phyloP scores from a whole-genome alignment of 2,888 invertebrate genomes.

The Capitulum mitella region DNA sequence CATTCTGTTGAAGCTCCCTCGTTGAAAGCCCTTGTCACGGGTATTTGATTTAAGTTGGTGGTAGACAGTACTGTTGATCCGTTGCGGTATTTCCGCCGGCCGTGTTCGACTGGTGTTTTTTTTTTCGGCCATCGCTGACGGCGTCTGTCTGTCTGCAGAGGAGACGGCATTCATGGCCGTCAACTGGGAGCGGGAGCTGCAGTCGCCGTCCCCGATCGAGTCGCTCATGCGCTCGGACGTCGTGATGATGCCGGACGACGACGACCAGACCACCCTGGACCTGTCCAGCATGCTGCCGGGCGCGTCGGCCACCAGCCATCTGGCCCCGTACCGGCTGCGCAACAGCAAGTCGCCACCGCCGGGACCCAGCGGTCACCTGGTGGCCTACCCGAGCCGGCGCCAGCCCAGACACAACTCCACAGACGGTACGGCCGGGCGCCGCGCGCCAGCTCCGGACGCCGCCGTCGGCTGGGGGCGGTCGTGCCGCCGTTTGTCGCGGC shows the following conservation, averaged over 20 bases:
- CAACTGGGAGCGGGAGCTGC: neutral
- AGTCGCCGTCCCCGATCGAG: neutral
- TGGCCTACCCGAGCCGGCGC: conserved; percentile 3
- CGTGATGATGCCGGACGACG: neutral
- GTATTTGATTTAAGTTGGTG: too few species aligned
- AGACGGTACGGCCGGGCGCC: neutral
- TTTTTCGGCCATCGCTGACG: too few species aligned
- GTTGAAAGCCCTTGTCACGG: too few species aligned
- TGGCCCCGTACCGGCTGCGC: conserved; percentile 29
- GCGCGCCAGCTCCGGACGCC: neutral
- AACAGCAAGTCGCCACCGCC: conserved; percentile 25
- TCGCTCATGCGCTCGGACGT: too few species aligned
- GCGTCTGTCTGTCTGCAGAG: neutral
- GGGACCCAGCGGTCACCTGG: conserved; percentile 18
- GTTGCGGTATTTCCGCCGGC: too few species aligned
- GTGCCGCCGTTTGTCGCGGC: too few species aligned
- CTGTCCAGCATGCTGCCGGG: neutral
- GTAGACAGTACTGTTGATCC: too few species aligned
- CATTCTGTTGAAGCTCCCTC: too few species aligned
- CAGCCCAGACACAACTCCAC: neutral
- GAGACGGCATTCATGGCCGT: too few species aligned
- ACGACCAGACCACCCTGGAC: neutral
- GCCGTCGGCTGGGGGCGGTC: neutral
- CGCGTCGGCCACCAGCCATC: neutral
- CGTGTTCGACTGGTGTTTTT: too few species aligned